phyloP scores from a whole-genome alignment of 2,113 vertebrate species.

The Morone chrysops region DNA sequence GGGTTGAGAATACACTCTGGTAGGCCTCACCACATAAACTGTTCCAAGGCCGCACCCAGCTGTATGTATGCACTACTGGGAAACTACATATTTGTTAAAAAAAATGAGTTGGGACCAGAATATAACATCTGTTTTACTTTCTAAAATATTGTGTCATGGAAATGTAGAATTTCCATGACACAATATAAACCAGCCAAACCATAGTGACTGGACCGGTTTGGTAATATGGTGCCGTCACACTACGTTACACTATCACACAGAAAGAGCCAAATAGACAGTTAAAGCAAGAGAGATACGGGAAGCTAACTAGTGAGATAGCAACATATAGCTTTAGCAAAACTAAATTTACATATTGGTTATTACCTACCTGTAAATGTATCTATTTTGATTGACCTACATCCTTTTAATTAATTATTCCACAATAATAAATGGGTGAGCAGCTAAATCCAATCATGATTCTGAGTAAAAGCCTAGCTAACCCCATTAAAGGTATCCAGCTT shows the following conservation, averaged over 20 bases:
- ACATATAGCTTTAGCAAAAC: background rate
- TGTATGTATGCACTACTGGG: background rate
- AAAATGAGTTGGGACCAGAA: background rate
- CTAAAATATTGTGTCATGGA: background rate
- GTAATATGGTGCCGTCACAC: no score
- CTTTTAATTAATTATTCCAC: background rate
- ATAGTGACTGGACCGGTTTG: background rate
- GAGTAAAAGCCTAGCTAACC: background rate
- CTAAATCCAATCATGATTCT: background rate
- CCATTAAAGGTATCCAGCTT: background rate
- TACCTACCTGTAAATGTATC: background rate
- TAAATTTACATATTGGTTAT: background rate
- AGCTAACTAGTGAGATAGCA: background rate
- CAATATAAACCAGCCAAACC: background rate
- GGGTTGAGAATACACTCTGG: background rate
- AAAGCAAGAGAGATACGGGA: background rate
- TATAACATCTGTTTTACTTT: background rate
- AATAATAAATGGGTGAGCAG: background rate
- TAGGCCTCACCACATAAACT: background rate
- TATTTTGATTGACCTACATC: background rate
- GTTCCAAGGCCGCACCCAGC: constrained; percentile 30
- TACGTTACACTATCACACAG: background rate
- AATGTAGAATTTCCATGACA: background rate
- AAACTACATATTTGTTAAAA: background rate
- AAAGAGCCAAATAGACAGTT: no score